phyloP scores from a whole-genome alignment of 2,113 vertebrate species.

The Cryptotis parvus region DNA sequence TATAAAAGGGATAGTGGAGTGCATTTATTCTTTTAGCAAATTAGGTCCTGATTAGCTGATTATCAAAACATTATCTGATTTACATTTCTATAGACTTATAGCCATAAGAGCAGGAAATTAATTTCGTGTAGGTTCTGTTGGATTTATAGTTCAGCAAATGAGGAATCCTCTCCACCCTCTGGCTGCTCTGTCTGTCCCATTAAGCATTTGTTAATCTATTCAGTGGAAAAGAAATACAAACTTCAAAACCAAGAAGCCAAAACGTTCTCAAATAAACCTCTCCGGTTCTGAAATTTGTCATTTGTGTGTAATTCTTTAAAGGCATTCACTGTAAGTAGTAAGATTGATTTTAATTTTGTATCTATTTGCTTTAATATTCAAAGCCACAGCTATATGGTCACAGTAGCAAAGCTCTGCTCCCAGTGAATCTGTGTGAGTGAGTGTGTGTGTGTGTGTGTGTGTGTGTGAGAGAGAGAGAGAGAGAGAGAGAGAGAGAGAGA shows the following conservation, averaged over 20 bases:
- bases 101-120: conserved; percentile 88
- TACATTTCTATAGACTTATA: conserved; percentile 89
- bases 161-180: conserved; percentile 75
- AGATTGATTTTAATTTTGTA: not conserved
- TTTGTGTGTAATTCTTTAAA: not conserved
- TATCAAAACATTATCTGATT: conserved; percentile 90
- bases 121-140: conserved; percentile 85
- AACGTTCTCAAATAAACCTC: not conserved
- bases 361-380: not conserved
- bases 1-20: conserved; percentile 85
- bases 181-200: not conserved
- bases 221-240: conserved; percentile 41
- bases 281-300: conserved; percentile 12
- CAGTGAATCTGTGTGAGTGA: not conserved
- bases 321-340: not conserved
- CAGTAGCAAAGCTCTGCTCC: not conserved
- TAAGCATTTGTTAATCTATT: not conserved
- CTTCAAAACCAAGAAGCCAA: conserved; percentile 35
- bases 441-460: not conserved
- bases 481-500: too few species aligned
- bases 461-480: not conserved
- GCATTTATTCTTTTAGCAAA: conserved; percentile 85
- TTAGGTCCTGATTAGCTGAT: conserved; percentile 89
- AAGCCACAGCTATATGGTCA: not conserved
- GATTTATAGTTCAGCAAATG: conserved; percentile 77